Conservation (phyloP, 2,888 invertebrate genomes). For the Idaea biselata region DNA sequence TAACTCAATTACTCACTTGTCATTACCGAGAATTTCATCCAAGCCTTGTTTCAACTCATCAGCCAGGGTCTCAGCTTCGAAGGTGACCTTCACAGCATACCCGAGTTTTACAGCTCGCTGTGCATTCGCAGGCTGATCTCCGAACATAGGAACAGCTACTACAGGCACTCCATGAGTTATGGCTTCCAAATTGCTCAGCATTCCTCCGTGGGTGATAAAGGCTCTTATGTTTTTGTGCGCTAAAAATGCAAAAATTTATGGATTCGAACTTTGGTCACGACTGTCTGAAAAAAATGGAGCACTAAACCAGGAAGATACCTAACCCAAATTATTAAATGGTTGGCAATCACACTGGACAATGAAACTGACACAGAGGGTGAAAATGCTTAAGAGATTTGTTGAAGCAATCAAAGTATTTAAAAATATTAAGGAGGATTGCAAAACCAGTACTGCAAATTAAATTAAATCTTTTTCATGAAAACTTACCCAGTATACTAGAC, state of each 20-base stretch:
- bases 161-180: slow-evolving; percentile 5
- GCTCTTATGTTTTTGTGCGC: not conserved
- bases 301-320: too few species aligned
- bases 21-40: not conserved
- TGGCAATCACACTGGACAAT: too few species aligned
- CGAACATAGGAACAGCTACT: slow-evolving; percentile 19
- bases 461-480: not conserved
- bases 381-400: too few species aligned
- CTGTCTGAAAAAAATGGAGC: too few species aligned
- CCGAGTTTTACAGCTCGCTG: slow-evolving; percentile 8
- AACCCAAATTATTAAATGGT: too few species aligned
- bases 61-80: not conserved
- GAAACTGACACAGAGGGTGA: too few species aligned
- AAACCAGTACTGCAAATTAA: too few species aligned
- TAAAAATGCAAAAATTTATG: not conserved
- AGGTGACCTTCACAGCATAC: slow-evolving; percentile 9
- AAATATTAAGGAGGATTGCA: too few species aligned
- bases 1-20: not conserved
- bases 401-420: too few species aligned
- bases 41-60: not conserved
- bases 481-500: slow-evolving; percentile 47
- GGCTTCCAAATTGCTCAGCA: slow-evolving; percentile 18
- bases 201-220: slow-evolving; percentile 20
- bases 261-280: too few species aligned
- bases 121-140: slow-evolving; percentile 17